Evolutionary conservation across 2,888 invertebrate genomes (phyloP), one percentile per base, ranked within the genome.

Genomic region (Cataglyphis rosenhaueri): DNA sequence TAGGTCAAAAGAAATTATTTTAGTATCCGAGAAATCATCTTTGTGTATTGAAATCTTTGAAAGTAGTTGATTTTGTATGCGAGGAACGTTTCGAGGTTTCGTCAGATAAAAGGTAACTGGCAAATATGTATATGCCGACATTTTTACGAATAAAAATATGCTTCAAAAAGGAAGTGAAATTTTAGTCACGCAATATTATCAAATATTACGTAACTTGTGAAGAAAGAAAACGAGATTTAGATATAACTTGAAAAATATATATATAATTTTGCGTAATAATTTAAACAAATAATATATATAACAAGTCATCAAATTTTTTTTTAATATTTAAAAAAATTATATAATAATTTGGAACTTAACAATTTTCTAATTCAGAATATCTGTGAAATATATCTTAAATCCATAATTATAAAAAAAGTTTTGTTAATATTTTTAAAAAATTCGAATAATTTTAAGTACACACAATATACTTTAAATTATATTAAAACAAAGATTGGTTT

Each of bases 11-110:
- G 32, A 66, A 71, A 81, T 81, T 57, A 81, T 81, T 81, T 81
- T 25, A 65, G 59, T 79, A 79, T 59, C 8, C 32, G 44, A 71
- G 57, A 79, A 71, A 44, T 73, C 35, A 10, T 79, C 59, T 79
- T 71, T 71, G 32, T 52, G 8, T 52, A 52, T 71, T 38, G 62
- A 66, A 44, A 15, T 62, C 57, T 25, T 85, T 68, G 81, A 84
- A 85, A 74, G 68, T 79, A 84, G 68, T 21, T 68, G 62, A 87
- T 89, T 89, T 70, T 61, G 88, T 88, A 89, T 89, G 88, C 89
- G 76, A 88, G 84, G 82, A 84, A 81, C 82, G 86, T 83, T 71
- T 85, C 82, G 83, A 52, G 73, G 87, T 87, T 86, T 88, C 86
- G 86, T 88, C 86, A 85, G 74, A 71, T 73, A 71, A 82, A 78